Evolutionary conservation across 92 coral and sea anemone species (phyloP).

Genomic region (Zoanthus gigantus): DNA sequence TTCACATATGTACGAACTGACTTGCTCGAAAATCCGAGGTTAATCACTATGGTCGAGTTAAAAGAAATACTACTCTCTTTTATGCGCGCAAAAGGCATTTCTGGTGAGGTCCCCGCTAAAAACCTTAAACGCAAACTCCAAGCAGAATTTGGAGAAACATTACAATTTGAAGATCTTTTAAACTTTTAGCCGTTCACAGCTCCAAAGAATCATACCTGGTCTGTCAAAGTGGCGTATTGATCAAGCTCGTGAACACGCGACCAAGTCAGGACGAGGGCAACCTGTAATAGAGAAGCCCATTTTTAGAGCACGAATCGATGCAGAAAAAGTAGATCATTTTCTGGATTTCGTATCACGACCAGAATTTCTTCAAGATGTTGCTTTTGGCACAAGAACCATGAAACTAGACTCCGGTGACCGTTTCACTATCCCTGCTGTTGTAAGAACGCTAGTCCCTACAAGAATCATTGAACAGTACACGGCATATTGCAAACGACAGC

Average conservation of each 20-base stretch:
- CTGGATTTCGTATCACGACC: no score
- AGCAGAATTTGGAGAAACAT: neutral
- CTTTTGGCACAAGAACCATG: no score
- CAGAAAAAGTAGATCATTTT: no score
- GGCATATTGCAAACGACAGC: constrained; percentile 2
- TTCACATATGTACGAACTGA: neutral
- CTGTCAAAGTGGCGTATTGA: no score
- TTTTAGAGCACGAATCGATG: no score
- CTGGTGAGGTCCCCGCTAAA: neutral
- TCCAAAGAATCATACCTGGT: no score
- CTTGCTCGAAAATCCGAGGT: neutral
- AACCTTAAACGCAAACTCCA: neutral
- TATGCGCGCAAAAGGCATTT: neutral
- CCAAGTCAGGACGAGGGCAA: no score
- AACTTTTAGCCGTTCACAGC: no score
- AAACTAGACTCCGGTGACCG: no score
- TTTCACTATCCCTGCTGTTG: constrained; percentile 24
- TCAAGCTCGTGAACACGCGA: no score
- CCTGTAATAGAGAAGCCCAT: no score
- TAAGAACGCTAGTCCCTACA: neutral
- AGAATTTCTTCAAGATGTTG: no score
- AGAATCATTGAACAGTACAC: neutral
- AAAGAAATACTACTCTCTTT: neutral
- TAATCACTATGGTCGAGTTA: neutral
- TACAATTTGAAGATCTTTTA: neutral